Base-by-base conservation (phyloP, 2,113 vertebrate genomes). In the Dasyornis broadbenti region DNA sequence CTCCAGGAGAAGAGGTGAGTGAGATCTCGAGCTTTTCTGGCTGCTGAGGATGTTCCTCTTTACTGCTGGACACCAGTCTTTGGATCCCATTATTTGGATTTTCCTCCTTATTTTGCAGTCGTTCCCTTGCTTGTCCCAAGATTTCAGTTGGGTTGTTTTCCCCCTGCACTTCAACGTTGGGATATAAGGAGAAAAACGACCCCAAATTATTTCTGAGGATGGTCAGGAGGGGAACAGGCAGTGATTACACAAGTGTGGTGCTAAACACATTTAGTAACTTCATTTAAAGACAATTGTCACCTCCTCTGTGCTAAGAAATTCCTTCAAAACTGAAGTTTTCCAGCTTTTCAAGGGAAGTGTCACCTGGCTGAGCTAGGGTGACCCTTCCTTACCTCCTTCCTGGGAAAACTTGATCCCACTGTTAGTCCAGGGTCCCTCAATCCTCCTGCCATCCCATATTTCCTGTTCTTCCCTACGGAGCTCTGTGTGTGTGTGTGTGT, bases 401-500 rank as follows among this genome's bases (percentile, higher is more conserved):
- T 0, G 20, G 60, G 4, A 35, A 10, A 30, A 9, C 45, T 27
- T 1, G 2, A 7, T 13, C 50, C 45, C 24, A 0, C 10, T 17
- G 33, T 18, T 3, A 2, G 6, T 7, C 14, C 21, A 0, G 39
- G 22, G 6, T 26, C 27, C 35, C n/a, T 0, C 8, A 5, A 23
- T 27, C 35, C 81, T 13, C 5, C 6, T 3, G 69, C 44, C 16
- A 1, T 0, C 13, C 27, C 13, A 0, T 42, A 42, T 42, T 42
- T 42, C n/a, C n/a, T n/a, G n/a, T n/a, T n/a, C n/a, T n/a, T n/a
- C n/a, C n/a, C n/a, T n/a, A n/a, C n/a, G n/a, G n/a, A n/a, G 42
- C 42, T 42, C 42, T 40, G 40, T 40, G 19, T 10, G 5, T 18
- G 19, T 39, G 33, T 10, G 57, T n/a, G n/a, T n/a, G n/a, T n/a